Evolutionary conservation across 2,113 vertebrate genomes (phyloP).

Genomic region (Erythrolamprus reginae): DNA sequence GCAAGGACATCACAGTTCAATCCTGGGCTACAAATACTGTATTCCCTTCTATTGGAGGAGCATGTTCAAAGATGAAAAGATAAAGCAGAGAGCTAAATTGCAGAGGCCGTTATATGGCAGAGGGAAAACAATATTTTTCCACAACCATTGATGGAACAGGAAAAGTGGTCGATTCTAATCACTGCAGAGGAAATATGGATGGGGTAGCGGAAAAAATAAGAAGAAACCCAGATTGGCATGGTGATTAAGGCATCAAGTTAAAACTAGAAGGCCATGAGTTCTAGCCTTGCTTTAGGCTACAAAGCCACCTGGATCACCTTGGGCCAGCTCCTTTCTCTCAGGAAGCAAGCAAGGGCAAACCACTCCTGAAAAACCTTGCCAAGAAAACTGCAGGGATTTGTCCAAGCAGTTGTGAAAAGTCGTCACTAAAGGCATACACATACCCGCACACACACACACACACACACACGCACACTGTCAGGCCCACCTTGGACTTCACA

Average conservation of each 20-base stretch:
- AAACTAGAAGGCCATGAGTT: background rate
- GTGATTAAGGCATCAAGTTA: background rate
- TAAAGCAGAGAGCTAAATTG: background rate
- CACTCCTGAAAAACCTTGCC: background rate
- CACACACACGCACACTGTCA: background rate
- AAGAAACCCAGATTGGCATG: background rate
- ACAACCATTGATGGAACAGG: background rate
- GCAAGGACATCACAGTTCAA: background rate
- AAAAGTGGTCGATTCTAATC: background rate
- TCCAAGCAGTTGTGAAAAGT: background rate
- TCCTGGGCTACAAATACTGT: background rate
- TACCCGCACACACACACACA: background rate
- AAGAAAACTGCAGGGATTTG: background rate
- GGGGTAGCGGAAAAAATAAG: background rate
- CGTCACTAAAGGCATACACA: background rate
- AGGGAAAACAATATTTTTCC: background rate
- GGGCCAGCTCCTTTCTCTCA: background rate
- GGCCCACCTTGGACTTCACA: too few species aligned
- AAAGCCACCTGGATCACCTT: background rate
- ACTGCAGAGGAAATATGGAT: background rate
- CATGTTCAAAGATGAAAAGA: conserved; percentile 10
- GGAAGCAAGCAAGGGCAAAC: background rate
- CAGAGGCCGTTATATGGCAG: background rate
- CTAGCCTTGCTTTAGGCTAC: background rate
- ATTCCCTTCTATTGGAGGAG: background rate